A percentile compares a stretch with the other conserved stretches of the same genome.
These are phyloP conservation scores for Pectinophora gossypiella DNA, from an alignment of 1,140 invertebrate genomes.

Conservation along the genomic window DNA sequence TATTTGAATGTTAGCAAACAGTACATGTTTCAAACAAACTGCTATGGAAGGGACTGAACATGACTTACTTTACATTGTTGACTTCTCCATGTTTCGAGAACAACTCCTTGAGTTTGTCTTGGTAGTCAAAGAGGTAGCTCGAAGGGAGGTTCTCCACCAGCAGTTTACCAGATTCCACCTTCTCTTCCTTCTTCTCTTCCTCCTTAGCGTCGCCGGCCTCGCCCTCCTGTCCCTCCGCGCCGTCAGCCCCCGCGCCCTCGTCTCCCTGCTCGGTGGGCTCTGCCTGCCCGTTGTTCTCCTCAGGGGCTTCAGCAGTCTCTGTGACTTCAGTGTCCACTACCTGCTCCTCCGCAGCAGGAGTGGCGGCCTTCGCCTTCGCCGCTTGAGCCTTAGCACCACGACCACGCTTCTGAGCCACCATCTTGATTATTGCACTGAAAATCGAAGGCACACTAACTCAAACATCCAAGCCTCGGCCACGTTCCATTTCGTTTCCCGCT, in stretches of 20 bases:
- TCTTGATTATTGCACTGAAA: conserved; percentile 33
- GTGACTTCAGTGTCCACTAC: conserved; percentile 29
- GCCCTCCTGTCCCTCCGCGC: conserved; percentile 22
- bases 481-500: conserved; percentile 30
- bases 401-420: conserved; percentile 65
- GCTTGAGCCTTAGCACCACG: conserved; percentile 58
- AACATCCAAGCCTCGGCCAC: conserved; percentile 17
- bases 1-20: conserved; percentile 72
- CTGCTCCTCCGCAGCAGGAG: conserved; percentile 32
- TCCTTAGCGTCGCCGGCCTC: conserved; percentile 31
- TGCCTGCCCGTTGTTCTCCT: conserved; percentile 56
- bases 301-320: conserved; percentile 36
- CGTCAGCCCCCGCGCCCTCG: conserved; percentile 12
- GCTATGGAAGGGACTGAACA: conserved; percentile 5
- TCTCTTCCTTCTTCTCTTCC: conserved; percentile 57
- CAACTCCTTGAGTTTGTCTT: conserved; percentile 67
- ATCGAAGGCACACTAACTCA: conserved; percentile 14
- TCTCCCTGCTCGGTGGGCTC: conserved; percentile 26
- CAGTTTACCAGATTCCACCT: conserved; percentile 68
- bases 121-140: conserved; percentile 65
- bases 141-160: conserved; percentile 67
- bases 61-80: conserved; percentile 58
- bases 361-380: conserved; percentile 41
- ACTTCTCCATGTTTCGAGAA: conserved; percentile 70
- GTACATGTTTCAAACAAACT: conserved; percentile 23